Evolutionary conservation across 2,797 vertebrate species (phyloP).

Genomic region (Tamandua tetradactyla): DNA sequence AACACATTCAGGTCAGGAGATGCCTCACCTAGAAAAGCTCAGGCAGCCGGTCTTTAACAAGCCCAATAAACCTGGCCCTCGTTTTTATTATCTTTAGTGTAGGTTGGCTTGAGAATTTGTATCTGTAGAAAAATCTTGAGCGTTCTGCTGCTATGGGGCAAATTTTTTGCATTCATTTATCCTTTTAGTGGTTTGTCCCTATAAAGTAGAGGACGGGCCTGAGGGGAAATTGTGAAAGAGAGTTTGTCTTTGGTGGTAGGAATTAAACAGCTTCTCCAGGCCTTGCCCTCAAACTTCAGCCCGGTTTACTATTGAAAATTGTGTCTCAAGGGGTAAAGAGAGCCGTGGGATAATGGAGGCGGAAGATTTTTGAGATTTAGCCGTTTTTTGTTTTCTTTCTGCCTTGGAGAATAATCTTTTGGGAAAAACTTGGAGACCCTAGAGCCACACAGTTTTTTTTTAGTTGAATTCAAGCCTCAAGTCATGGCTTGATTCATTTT

Average conservation of each 20-base stretch:
- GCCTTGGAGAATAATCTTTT: slow-evolving; percentile 72
- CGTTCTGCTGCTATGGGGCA: slow-evolving; percentile 51
- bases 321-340: slow-evolving; percentile 70
- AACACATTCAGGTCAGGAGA: slow-evolving; percentile 23
- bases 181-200: slow-evolving; percentile 75
- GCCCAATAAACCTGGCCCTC: slow-evolving; percentile 32
- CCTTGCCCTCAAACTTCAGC: slow-evolving; percentile 73
- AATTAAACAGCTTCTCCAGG: slow-evolving; percentile 67
- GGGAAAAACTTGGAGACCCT: slow-evolving; percentile 67
- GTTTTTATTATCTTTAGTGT: slow-evolving; percentile 70
- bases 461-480: slow-evolving; percentile 56
- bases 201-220: slow-evolving; percentile 51
- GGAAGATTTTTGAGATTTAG: slow-evolving; percentile 59
- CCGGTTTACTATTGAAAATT: slow-evolving; percentile 67
- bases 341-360: slow-evolving; percentile 73
- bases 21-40: slow-evolving; percentile 40
- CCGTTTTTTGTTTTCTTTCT: slow-evolving; percentile 58
- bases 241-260: slow-evolving; percentile 69
- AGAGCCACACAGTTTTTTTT: not conserved
- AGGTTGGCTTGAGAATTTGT: slow-evolving; percentile 63
- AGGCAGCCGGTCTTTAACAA: slow-evolving; percentile 45
- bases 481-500: slow-evolving; percentile 44
- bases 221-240: slow-evolving; percentile 69
- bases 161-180: slow-evolving; percentile 76
- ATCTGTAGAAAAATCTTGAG: slow-evolving; percentile 65